Percentiles rank a stretch among this genome's conserved stretches.
Conservation (phyloP, 2,797 vertebrate species). For the Betta splendens region DNA sequence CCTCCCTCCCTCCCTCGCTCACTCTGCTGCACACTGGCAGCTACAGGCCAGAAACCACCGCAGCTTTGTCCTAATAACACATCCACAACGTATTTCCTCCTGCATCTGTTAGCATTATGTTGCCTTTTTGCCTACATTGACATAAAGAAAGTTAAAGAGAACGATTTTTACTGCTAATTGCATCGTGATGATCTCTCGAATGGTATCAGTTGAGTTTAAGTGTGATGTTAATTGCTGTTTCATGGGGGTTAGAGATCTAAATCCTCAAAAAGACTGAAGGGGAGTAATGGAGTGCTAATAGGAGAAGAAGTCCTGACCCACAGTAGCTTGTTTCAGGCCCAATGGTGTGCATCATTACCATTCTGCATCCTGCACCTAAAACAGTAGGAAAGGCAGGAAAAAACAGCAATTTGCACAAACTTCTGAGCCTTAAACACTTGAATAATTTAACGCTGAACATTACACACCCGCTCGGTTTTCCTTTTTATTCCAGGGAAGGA, state of each 20-base stretch:
- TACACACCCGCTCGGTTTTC: conserved; percentile 50
- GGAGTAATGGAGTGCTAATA: conserved; percentile 26
- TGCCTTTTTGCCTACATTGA: conserved; percentile 38
- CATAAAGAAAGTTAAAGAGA: conserved; percentile 15
- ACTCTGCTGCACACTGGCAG: conserved; percentile 31
- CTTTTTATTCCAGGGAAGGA: conserved; percentile 60
- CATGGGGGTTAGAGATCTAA: conserved; percentile 3
- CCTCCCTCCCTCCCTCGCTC: conserved; percentile 55
- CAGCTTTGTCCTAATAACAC: conserved; percentile 52
- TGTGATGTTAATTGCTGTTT: conserved; percentile 35
- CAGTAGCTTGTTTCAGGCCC: conserved; percentile 34
- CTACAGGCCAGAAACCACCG: conserved; percentile 50
- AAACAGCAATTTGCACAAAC: conserved; percentile 72
- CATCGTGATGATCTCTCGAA: conserved; percentile 27
- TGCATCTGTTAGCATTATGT: conserved; percentile 39
- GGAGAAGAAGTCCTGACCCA: conserved; percentile 49
- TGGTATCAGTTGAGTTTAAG: conserved; percentile 11
- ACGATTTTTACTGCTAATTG: conserved; percentile 25
- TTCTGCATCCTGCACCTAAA: conserved; percentile 50
- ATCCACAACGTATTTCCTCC: conserved; percentile 51
- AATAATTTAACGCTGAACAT: conserved; percentile 77
- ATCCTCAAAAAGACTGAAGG: conserved; percentile 15
- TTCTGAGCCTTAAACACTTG: conserved; percentile 74
- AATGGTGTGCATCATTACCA: conserved; percentile 60
- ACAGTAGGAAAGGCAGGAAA: conserved; percentile 37